phyloP scores from a whole-genome alignment of 2,797 vertebrate genomes.

The Tokudaia tokunoshimensis region DNA sequence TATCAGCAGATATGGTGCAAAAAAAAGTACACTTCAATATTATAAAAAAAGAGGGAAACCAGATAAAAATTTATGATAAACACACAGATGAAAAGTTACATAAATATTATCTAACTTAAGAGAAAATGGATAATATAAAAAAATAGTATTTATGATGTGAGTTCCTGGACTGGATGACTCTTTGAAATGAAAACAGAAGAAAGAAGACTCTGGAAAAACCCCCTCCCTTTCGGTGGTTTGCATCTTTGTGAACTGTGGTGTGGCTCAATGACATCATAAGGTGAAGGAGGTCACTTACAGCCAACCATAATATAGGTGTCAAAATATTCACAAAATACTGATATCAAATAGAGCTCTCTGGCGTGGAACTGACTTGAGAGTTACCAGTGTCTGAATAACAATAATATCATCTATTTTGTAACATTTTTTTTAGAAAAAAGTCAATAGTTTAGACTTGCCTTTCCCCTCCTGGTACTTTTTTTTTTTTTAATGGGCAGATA shows the following conservation, averaged over 20 bases:
- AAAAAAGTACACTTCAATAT: not conserved
- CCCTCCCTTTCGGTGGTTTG: not conserved
- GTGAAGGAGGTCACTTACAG: not conserved
- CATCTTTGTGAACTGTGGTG: not conserved
- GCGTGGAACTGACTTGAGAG: constrained; percentile 6
- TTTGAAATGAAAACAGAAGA: not conserved
- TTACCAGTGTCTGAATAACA: not conserved
- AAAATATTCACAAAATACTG: not conserved
- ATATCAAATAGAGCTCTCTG: not conserved
- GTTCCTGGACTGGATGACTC: not conserved
- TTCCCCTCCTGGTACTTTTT: not conserved
- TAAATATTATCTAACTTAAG: constrained; percentile 8
- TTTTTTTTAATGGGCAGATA: constrained; percentile 33
- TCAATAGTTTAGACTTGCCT: not conserved
- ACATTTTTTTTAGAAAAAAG: not conserved
- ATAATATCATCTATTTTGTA: not conserved
- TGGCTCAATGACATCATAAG: not conserved
- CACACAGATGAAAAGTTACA: not conserved
- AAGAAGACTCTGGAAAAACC: not conserved
- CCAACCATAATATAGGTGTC: not conserved
- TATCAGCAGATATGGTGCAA: accelerated
- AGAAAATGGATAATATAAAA: not conserved
- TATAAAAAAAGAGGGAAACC: not conserved
- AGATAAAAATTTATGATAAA: constrained; percentile 43
- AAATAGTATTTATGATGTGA: not conserved